phyloP scores from a whole-genome alignment of 2,888 invertebrate genomes.

The Epirrhoe alternata region DNA sequence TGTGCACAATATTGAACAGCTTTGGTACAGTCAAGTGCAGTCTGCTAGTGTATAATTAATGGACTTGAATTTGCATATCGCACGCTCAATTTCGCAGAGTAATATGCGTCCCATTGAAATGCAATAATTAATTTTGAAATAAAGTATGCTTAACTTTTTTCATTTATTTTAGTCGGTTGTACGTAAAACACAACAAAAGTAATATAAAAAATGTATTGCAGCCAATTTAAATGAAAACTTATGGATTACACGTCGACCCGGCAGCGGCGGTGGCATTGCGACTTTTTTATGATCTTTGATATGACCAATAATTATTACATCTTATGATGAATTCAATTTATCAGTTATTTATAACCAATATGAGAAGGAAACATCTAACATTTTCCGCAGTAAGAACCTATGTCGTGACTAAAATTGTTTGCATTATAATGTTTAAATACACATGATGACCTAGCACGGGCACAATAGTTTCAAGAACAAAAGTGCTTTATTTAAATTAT shows the following conservation, averaged over 20 bases:
- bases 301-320: too few relatives aligned
- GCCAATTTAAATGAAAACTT: too few relatives aligned
- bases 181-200: background rate
- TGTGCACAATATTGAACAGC: constrained; percentile 22
- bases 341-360: too few relatives aligned
- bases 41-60: constrained; percentile 64
- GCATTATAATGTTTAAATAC: too few relatives aligned
- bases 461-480: background rate
- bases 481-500: background rate
- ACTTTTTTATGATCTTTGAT: too few relatives aligned
- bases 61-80: constrained; percentile 68
- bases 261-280: too few relatives aligned
- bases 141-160: background rate
- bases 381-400: too few relatives aligned
- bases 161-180: background rate
- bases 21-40: constrained; percentile 49
- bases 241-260: too few relatives aligned
- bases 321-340: too few relatives aligned
- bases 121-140: constrained; percentile 1
- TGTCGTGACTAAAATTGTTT: too few relatives aligned
- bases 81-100: constrained; percentile 63
- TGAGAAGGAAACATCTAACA: too few relatives aligned
- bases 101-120: constrained; percentile 47
- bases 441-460: background rate
- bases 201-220: too few relatives aligned